phyloP scores from a whole-genome alignment of 2,888 invertebrate genomes.

The Eupsilia transversa region DNA sequence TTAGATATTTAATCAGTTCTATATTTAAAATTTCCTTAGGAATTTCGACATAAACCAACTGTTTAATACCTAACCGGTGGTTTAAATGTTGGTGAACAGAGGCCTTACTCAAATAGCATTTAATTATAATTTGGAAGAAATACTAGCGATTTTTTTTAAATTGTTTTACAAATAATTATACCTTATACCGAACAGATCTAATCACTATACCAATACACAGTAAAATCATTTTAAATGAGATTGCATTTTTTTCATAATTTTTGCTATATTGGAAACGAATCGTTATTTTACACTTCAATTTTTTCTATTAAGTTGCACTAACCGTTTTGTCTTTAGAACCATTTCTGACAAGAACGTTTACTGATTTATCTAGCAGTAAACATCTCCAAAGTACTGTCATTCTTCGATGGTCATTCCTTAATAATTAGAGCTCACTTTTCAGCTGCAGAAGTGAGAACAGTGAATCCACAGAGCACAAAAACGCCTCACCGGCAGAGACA shows the following conservation, averaged over 20 bases:
- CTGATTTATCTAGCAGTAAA: not conserved
- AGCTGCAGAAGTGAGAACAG: conserved; percentile 18
- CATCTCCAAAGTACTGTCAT: not conserved
- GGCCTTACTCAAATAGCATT: not conserved
- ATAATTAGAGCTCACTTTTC: conserved; percentile 33
- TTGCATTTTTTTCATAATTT: not conserved
- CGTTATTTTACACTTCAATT: not conserved
- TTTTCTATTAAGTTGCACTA: not conserved
- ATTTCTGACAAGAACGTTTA: not conserved
- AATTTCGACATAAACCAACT: no score
- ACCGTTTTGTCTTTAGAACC: not conserved
- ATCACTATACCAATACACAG: not conserved
- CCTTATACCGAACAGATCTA: not conserved
- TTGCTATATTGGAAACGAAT: not conserved
- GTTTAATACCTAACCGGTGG: no score
- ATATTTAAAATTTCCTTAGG: no score
- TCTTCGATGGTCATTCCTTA: not conserved
- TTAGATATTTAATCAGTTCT: no score
- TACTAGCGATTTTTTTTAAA: not conserved
- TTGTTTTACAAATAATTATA: not conserved
- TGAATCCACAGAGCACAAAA: not conserved
- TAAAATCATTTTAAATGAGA: conserved; percentile 1
- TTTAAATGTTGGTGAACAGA: no score
- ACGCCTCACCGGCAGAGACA: not conserved
- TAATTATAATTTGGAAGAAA: not conserved